Conservation (phyloP, 1,140 invertebrate genomes). For the Gryllus bimaculatus region DNA sequence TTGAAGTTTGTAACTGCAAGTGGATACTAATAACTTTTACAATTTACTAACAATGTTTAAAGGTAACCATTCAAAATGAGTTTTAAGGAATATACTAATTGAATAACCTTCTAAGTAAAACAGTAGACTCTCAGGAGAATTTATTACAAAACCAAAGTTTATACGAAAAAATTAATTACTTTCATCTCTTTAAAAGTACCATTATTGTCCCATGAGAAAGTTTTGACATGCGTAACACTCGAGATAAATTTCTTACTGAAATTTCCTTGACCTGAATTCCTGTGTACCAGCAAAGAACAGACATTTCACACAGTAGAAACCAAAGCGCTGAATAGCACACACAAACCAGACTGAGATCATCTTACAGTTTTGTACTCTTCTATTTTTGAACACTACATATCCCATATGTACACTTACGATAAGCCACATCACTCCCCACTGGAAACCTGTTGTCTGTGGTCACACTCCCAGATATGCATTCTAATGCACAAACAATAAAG, state of each 20-base stretch:
- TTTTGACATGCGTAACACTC: neutral
- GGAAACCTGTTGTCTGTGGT: neutral
- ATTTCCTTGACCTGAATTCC: neutral
- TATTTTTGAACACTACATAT: neutral
- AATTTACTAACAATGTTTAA: too few relatives aligned
- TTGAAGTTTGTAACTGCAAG: too few relatives aligned
- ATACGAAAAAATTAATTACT: neutral
- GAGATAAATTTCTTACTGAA: neutral
- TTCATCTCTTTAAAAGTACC: neutral
- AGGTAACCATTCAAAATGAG: too few relatives aligned
- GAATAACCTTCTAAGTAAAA: too few relatives aligned
- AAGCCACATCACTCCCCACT: neutral
- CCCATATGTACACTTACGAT: neutral
- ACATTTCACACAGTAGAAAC: neutral
- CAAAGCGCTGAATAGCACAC: neutral
- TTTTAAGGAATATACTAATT: too few relatives aligned
- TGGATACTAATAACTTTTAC: too few relatives aligned
- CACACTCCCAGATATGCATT: neutral
- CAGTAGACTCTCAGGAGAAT: too few relatives aligned
- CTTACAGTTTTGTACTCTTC: slow-evolving; percentile 1
- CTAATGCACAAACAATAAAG: neutral
- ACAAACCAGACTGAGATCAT: slow-evolving; percentile 4
- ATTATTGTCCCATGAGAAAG: neutral
- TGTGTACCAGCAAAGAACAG: neutral
- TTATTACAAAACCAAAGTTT: too few relatives aligned